Percentiles rank a stretch among this genome's conserved stretches.
Conservation (phyloP, 2,113 vertebrate species). For the Poicephalus gulielmi region DNA sequence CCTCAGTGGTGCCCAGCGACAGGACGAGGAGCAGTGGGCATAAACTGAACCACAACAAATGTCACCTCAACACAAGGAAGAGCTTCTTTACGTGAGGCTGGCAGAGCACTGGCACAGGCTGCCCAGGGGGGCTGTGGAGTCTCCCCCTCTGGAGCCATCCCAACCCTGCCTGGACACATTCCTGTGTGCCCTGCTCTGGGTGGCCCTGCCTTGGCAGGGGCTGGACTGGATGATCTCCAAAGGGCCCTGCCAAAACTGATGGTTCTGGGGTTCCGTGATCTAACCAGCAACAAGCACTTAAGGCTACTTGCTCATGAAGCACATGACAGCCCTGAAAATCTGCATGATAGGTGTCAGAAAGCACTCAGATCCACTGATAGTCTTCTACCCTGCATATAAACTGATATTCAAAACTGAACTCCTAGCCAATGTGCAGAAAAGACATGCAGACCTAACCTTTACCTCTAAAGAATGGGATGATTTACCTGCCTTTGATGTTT, state of each 20-base stretch:
- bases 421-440: neutral
- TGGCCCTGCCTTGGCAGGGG: neutral
- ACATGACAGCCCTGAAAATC: neutral
- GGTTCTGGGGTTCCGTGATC: neutral
- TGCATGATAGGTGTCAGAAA: rapidly evolving
- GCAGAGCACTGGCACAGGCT: neutral
- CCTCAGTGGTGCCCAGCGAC: too few species aligned
- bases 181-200: neutral
- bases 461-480: neutral
- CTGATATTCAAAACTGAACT: neutral
- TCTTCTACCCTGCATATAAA: neutral
- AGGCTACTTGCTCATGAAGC: neutral
- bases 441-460: neutral
- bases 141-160: neutral
- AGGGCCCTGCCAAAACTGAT: neutral
- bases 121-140: neutral
- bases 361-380: neutral
- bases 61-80: too few species aligned
- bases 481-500: neutral
- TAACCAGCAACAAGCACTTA: neutral
- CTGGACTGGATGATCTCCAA: neutral
- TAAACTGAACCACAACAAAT: too few species aligned
- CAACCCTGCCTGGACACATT: neutral
- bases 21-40: too few species aligned
- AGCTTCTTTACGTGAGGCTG: neutral